phyloP scores from a whole-genome alignment of 2,888 invertebrate species.

The Gibbula magus region DNA sequence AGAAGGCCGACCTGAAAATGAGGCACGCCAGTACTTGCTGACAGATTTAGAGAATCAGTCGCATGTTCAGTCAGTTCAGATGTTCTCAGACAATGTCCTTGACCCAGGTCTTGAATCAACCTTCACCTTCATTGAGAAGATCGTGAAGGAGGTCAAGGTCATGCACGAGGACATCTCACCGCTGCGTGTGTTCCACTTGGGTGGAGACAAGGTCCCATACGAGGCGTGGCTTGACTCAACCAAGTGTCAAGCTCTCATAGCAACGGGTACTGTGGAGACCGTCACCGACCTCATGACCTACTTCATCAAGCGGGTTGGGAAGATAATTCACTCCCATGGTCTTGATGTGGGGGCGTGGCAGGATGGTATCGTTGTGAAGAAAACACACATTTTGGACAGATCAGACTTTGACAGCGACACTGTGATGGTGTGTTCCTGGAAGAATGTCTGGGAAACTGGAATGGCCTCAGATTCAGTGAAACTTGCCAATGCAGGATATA shows the following conservation, averaged over 20 bases:
- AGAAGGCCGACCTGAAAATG: conserved; percentile 34
- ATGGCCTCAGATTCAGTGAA: conserved; percentile 62
- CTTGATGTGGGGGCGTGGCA: conserved; percentile 59
- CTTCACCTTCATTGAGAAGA: conserved; percentile 66
- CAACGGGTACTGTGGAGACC: conserved; percentile 44
- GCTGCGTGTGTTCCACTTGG: conserved; percentile 65
- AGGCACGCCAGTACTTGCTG: conserved; percentile 45
- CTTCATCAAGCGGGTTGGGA: conserved; percentile 58
- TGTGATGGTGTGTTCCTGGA: conserved; percentile 67
- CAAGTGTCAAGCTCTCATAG: conserved; percentile 56
- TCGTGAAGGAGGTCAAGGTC: conserved; percentile 59
- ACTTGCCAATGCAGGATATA: conserved; percentile 67
- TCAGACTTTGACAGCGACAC: conserved; percentile 51
- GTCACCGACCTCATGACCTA: conserved; percentile 57
- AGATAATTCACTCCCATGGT: conserved; percentile 49
- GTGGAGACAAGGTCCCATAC: conserved; percentile 70
- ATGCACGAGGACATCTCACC: conserved; percentile 61
- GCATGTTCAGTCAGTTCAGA: conserved; percentile 63
- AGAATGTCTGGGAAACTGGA: conserved; percentile 72
- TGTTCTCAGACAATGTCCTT: conserved; percentile 69
- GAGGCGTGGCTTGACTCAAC: conserved; percentile 66
- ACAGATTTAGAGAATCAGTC: conserved; percentile 49
- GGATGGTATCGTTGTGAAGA: conserved; percentile 51
- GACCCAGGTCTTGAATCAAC: conserved; percentile 70
- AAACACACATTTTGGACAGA: conserved; percentile 7